Base-by-base conservation (phyloP, 2,113 vertebrate species). In the Zapornia atra region DNA sequence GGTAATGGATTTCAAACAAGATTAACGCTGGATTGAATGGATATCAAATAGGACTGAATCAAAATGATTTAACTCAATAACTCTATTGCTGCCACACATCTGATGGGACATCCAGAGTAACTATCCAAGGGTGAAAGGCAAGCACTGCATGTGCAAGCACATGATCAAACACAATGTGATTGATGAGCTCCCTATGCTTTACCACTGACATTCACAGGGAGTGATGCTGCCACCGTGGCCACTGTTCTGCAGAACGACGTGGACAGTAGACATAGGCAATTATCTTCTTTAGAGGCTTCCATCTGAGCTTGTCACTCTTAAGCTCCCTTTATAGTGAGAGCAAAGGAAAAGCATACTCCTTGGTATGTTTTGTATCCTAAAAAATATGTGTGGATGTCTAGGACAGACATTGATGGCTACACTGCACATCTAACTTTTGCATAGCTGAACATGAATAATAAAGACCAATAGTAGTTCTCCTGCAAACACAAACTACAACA, bases 121-220 rank as follows among this genome's bases (percentile, higher is more conserved):
- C 21, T 59, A 34, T 11, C 50, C 25, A n/a, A 38, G 48, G 15
- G 31, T 63, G 48, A 87, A 82, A 75, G 57, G 53, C 46, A 84
- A 85, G 68, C 6, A n/a, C 1, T 8, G 66, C 46, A 51, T 1
- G 0, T 21, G 38, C 64, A 78, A 75, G 56, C n/a, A 50, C 42
- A 40, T 0, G 0, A 38, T 14, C 36, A 50, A 75, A 5, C 1
- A 5, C 46, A 44, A 60, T 1, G 13, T 40, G 28, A 57, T 2
- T 15, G 24, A 63, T 5, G 29, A 90, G 57, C 22, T 42, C 48
- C 40, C 38, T 17, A 9, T 6, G 33, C 70, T 70, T 6, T 3
- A 36, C 38, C 66, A 46, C n/a, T 64, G 60, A 48, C 60, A 65
- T 6, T 65, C 68, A 73, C 15, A 70, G 50, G 33, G 53, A 77